Base-by-base conservation (phyloP, 2,113 vertebrate species). In the Elephas maximus region DNA sequence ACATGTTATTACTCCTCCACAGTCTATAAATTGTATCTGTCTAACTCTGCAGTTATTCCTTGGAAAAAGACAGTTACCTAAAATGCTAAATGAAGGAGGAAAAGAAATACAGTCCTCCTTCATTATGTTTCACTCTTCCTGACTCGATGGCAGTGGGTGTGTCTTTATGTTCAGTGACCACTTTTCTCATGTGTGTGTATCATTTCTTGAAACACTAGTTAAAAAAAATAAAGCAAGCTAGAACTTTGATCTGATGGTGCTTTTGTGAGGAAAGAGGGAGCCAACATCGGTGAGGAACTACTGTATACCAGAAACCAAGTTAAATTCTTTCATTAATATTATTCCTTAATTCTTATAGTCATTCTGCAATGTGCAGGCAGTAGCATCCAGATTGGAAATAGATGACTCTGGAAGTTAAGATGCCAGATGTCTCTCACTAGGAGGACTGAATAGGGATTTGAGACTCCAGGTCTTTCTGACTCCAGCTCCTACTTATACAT, bases 171-270 rank as follows among this genome's bases (percentile, higher is more conserved):
- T 77, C n/a, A 69, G 0, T 78, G 69, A 62, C 48, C 28, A 63
- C 30, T 69, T 30, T 76, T 44, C n/a, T 11, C 51, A 0, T 41
- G 30, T 41, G 1, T 80, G 23, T 17, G 10, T 89, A 76, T 83
- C 63, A 74, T 65, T 93, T 90, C 33, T 87, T 80, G 24, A 90
- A 91, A 94, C 92, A 4, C 44, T 90, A 82, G 2, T 67, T 86
- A 45, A 90, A 93, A 63, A 77, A 96, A 88, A 63, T 87, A 65
- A 93, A 95, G 79, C 33, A 92, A 92, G 21, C 45, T 67, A 60
- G n/a, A 89, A 48, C 44, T 81, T 90, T n/a, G 60, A 8, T 77
- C 44, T 91, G 79, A 89, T 93, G 73, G 6, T n/a, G 6, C 8
- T 88, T 79, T 93, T 84, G 30, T 85, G 60, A 93, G 82, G 84